A percentile compares a stretch with the other conserved stretches of the same genome.
These are phyloP conservation scores for Decapterus maruadsi DNA, from an alignment of 2,797 vertebrate genomes.

Conservation along the genomic window DNA sequence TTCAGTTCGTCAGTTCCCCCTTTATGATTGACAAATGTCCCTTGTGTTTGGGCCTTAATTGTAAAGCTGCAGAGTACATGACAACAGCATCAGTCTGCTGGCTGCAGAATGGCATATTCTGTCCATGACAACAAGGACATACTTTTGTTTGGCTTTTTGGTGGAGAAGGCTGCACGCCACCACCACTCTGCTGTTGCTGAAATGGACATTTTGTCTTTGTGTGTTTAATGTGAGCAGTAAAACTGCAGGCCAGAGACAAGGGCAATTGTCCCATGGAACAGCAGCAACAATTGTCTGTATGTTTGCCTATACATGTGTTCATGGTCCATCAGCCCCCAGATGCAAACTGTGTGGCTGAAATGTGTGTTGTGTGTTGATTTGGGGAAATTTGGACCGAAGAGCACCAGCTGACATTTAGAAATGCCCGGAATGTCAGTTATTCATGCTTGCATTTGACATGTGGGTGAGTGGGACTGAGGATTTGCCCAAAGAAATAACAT, in stretches of 20 bases:
- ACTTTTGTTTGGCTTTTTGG: slow-evolving; percentile 85
- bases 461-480: slow-evolving; percentile 40
- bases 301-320: slow-evolving; percentile 73
- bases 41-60: slow-evolving; percentile 75
- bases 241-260: slow-evolving; percentile 77
- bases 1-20: slow-evolving; percentile 59
- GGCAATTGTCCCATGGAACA: slow-evolving; percentile 81
- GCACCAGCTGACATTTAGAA: slow-evolving; percentile 48
- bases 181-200: slow-evolving; percentile 74
- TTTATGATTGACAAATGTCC: slow-evolving; percentile 80
- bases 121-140: slow-evolving; percentile 80
- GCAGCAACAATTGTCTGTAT: slow-evolving; percentile 81
- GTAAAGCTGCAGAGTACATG: slow-evolving; percentile 77
- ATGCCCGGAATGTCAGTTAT: slow-evolving; percentile 61
- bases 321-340: slow-evolving; percentile 70
- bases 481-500: slow-evolving; percentile 58
- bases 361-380: slow-evolving; percentile 66
- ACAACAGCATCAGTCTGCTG: slow-evolving; percentile 76
- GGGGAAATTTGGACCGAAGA: slow-evolving; percentile 52
- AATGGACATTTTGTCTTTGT: slow-evolving; percentile 84
- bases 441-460: slow-evolving; percentile 53
- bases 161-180: slow-evolving; percentile 77
- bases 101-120: slow-evolving; percentile 79
- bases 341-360: slow-evolving; percentile 66
- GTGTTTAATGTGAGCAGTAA: slow-evolving; percentile 79